These are phyloP conservation scores for Drosophila eohydei DNA, from an alignment of 2,888 invertebrate genomes.

Conservation along the genomic window DNA sequence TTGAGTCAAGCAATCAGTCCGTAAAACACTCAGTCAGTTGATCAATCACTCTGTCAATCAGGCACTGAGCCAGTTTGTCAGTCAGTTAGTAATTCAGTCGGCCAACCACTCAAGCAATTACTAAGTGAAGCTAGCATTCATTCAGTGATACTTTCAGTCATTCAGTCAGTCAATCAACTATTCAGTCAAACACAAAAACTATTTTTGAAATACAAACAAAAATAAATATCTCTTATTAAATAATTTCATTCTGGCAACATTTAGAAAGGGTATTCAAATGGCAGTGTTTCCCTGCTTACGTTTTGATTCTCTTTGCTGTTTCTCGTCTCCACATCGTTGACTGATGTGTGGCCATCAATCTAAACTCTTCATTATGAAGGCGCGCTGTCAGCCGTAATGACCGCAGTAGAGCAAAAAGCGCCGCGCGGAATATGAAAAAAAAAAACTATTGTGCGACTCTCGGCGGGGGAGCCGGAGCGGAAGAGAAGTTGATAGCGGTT, in stretches of 20 bases:
- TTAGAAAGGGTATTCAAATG: conserved; percentile 21
- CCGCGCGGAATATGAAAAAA: conserved; percentile 42
- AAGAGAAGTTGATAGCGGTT: not conserved
- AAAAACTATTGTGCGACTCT: conserved; percentile 36
- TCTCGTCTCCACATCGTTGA: conserved; percentile 49
- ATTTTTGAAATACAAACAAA: not conserved
- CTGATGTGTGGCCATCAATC: conserved; percentile 79
- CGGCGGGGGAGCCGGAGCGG: not conserved
- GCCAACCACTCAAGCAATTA: too few species aligned
- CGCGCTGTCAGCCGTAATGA: conserved; percentile 78
- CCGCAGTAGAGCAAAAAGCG: conserved; percentile 70
- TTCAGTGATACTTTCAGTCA: too few species aligned
- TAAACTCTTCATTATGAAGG: conserved; percentile 81
- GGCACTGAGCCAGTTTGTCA: too few species aligned
- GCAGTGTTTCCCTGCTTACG: conserved; percentile 1
- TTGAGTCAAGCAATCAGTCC: not conserved
- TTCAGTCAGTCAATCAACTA: too few species aligned
- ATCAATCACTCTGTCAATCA: not conserved
- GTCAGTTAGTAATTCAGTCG: not conserved
- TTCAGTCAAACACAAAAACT: too few species aligned
- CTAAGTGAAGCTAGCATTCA: too few species aligned
- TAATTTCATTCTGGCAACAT: not conserved
- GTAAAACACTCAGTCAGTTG: not conserved
- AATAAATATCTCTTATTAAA: not conserved
- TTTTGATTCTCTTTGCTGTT: conserved; percentile 7